These are phyloP conservation scores for human DNA, from an alignment of 2,113 vertebrate genomes.

Conservation along the genomic window DNA sequence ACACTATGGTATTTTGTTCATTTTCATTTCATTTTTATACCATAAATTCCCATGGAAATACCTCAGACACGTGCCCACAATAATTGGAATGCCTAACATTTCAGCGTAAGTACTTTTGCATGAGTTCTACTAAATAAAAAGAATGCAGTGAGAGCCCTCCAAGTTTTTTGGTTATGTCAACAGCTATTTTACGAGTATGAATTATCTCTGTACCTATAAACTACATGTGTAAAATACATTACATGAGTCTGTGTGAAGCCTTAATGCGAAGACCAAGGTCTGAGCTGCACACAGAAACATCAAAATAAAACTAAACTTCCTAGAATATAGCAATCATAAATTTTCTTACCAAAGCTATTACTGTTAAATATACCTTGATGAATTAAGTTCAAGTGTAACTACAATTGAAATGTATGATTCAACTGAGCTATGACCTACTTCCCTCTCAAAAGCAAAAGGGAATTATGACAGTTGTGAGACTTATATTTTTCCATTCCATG, in stretches of 20 bases:
- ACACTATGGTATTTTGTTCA: background rate
- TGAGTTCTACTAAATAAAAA: constrained; percentile 45
- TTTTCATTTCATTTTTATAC: background rate
- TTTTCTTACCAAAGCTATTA: background rate
- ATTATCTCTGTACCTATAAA: background rate
- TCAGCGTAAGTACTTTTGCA: background rate
- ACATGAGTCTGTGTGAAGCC: background rate
- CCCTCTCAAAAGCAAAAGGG: constrained; percentile 51
- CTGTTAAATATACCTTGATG: constrained; percentile 55
- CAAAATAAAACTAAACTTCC: background rate
- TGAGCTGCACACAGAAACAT: background rate
- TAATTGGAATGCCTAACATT: constrained; percentile 26
- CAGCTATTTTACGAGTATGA: constrained; percentile 41
- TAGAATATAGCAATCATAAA: background rate
- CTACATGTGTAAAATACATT: background rate
- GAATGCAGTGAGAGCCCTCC: background rate
- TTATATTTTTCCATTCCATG: constrained; percentile 51
- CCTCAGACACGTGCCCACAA: background rate
- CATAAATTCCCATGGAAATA: constrained; percentile 47
- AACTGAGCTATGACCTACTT: constrained; percentile 60
- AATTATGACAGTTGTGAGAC: constrained; percentile 48
- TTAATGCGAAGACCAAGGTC: background rate
- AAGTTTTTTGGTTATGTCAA: constrained; percentile 1
- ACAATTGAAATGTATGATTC: constrained; percentile 53
- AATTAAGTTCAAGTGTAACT: constrained; percentile 74